Base-by-base conservation (phyloP, 2,113 vertebrate genomes). In the Platysternon megacephalum region DNA sequence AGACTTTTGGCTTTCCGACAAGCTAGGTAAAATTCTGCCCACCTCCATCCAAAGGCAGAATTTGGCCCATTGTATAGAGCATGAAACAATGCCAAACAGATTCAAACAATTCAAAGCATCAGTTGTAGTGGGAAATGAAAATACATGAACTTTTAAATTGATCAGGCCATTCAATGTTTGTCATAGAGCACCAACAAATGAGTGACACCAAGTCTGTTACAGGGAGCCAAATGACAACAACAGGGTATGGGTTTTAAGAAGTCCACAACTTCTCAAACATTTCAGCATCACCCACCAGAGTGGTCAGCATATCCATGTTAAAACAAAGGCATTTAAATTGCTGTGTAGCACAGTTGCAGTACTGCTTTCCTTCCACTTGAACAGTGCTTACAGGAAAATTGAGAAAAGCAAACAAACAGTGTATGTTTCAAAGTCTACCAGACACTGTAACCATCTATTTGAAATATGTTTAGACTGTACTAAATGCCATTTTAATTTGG, bases 231-330 rank as follows among this genome's bases (percentile, higher is more conserved):
- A 89, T 68, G 74, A 94, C 89, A 95, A 95, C 94, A 95, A 91
- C 28, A 7, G n/a, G 89, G 90, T 74, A 88, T 93, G 26, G 93
- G 89, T 86, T 97, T 96, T 85, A 91, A 87, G 91, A 95, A 96
- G 89, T 84, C 88, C 93, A 91, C 74, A 92, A 89, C 85, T 85
- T 95, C 89, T 94, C 88, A 87, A 84, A 93, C 84, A 93, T 82
- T 91, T 86, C 19, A n/a, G 65, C 87, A 85, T 88, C 94, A 39
- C 65, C 65, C 88, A 28, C 16, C 93, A 88, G 51, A 89, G 10
- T 16, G 84, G 93, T 79, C 89, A 94, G 72, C 91, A 79, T 56
- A 76, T 35, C 24, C 79, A 17, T 2, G 26, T 72, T 82, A 92
- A 42, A 72, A 95, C 35, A 83, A 94, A 97, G 79, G 79, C 84